Base-by-base conservation (phyloP, 2,888 invertebrate genomes). In the Callyntrura sp. region DNA sequence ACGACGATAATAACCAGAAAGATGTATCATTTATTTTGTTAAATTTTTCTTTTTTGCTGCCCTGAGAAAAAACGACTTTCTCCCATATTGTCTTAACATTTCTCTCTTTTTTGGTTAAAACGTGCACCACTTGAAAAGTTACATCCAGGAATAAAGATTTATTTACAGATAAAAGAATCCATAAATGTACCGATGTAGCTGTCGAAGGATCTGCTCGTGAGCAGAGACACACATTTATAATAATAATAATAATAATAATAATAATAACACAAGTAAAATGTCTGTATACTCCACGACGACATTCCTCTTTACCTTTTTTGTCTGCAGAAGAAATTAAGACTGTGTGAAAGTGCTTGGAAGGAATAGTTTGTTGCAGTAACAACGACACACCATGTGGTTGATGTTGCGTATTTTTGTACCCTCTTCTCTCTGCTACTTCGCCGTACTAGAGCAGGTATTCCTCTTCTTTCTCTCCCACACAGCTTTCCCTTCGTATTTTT, bases 21-120 rank as follows among this genome's bases (percentile, higher is more conserved):
- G 43, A 45, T 20, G 45, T 43, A 45, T 70, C 43, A 70, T 70
- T 70, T 70, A n/a, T 70, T 70, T 11, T 17, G n/a, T 20, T 11
- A 17, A 70, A 70, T 70, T 70, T 14, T 35, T 35, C 43, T 70
- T 45, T 20, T 45, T 70, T 70, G 70, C 45, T 70, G 20, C 20
- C 11, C 17, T 35, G 45, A 17, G 20, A 70, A 45, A 45, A 70
- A 70, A 78, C 28, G 55, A 51, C n/a, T 78, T 14, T 48, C 25
- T 51, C 20, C 48, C 78, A n/a, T 23, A 55, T 51, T 55, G 78
- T 78, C 78, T 78, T 78, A 55, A 25, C 43, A n/a, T 45, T 68
- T 5, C 43, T 20, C 9, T 65, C 65, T 65, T 43, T 35, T 68
- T 9, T 68, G 5, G 25, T n/a, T 35, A 28, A 28, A 35, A 68